These are phyloP conservation scores for Drosophila murphyi DNA, from an alignment of 1,140 invertebrate species.

Conservation along the genomic window DNA sequence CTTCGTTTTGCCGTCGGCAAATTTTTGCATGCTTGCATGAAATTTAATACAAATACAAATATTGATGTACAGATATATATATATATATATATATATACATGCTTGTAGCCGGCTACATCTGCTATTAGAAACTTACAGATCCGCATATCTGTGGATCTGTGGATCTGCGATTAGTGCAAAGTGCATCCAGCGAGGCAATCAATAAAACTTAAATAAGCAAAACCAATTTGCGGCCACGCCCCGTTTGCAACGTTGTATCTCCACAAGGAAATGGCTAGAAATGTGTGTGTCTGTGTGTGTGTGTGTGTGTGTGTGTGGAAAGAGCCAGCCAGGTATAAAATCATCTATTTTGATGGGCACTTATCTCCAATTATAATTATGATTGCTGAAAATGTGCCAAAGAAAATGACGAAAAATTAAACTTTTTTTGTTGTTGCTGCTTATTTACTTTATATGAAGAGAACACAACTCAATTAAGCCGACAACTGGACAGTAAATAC, in stretches of 20 bases:
- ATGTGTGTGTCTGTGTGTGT: too few species aligned
- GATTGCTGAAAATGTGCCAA: background rate
- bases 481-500: too few species aligned
- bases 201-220: constrained; percentile 59
- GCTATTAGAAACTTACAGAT: background rate
- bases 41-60: constrained; percentile 60
- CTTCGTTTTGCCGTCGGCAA: constrained; percentile 65
- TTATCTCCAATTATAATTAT: background rate
- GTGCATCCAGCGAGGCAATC: constrained; percentile 45
- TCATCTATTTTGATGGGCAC: background rate
- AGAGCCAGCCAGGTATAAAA: background rate
- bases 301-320: background rate
- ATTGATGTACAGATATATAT: constrained; percentile 29
- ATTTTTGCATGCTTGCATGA: constrained; percentile 56
- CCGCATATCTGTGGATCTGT: constrained; percentile 7
- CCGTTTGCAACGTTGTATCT: constrained; percentile 6
- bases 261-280: constrained; percentile 6
- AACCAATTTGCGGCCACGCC: constrained; percentile 47
- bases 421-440: too few species aligned
- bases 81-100: background rate
- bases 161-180: constrained; percentile 50
- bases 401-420: background rate
- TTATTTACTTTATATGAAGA: too few species aligned
- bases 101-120: background rate
- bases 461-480: too few species aligned